Base-by-base conservation (phyloP, 2,113 vertebrate species). In the Vicugna pacos region DNA sequence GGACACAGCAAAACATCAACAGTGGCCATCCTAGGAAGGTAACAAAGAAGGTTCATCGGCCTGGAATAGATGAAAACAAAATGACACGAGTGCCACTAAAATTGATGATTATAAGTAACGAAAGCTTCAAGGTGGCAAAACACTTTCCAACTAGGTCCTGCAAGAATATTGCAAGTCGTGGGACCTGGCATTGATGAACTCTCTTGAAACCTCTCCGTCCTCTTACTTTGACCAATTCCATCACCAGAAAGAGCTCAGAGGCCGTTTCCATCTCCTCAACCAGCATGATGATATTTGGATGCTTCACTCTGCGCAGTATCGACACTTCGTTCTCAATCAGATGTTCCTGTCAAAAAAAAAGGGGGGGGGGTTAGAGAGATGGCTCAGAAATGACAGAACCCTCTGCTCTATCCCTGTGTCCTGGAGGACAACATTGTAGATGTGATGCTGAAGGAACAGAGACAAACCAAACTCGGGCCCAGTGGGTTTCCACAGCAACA, bases 211-310 rank as follows among this genome's bases (percentile, higher is more conserved):
- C 70, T 69, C 14, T 50, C 52, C 19, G 5, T 58, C 58, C 17
- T 88, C 97, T 84, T 96, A 99, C 99, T 99, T 99, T 99, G 91
- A 99, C 99, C 60, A 99, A 97, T 97, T 99, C 99, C 99, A 99
- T 99, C 89, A 99, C 99, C 94, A 99, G 98, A 83, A 99, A 99
- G 86, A 99, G 99, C 42, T 99, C 99, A 4, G 99, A 93, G 9
- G 99, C 96, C 0, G 99, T 99, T 97, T 99, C 99, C 99, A 99
- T 99, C 98, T 99, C 99, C 97, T 99, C 99, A 0, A 99, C 98
- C 96, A 99, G 97, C 99, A 99, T 99, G 97, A 99, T 99, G 98
- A 99, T 99, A 98, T 99, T 99, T 4, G 99, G 99, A 92, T 99
- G 99, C 73, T 99, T 99, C 95, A 99, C 99, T 60, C 96, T 99